Evolutionary conservation across 2,888 invertebrate species (phyloP).

Genomic region (Thereva unica): DNA sequence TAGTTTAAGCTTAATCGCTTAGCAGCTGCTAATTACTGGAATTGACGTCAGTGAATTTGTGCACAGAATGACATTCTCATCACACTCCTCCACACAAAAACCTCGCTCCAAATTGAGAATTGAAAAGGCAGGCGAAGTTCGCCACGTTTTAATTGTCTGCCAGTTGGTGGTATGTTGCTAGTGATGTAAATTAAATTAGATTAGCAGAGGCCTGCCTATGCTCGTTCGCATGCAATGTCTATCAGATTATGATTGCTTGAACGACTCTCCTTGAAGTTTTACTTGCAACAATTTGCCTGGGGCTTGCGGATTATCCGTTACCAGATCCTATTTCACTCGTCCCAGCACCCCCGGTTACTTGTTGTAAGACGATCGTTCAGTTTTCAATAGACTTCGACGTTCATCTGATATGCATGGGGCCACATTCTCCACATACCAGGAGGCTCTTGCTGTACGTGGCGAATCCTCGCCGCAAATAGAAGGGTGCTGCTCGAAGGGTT

Average conservation of each 20-base stretch:
- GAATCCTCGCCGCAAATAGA: slow-evolving; percentile 27
- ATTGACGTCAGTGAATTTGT: too few species aligned
- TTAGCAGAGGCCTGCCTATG: not conserved
- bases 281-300: too few species aligned
- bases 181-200: slow-evolving; percentile 17
- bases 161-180: not conserved
- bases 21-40: slow-evolving; percentile 6
- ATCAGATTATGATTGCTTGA: too few species aligned
- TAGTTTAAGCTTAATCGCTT: slow-evolving; percentile 18
- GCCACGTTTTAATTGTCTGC: too few species aligned
- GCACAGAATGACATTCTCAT: too few species aligned
- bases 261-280: too few species aligned
- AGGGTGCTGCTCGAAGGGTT: slow-evolving; percentile 31
- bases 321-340: too few species aligned
- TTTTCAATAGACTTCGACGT: slow-evolving; percentile 24
- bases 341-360: not conserved
- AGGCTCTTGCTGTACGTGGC: slow-evolving; percentile 26
- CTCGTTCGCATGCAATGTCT: too few species aligned
- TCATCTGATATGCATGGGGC: slow-evolving; percentile 32
- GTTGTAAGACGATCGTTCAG: slow-evolving; percentile 12
- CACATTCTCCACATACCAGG: slow-evolving; percentile 28
- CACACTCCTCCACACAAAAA: too few species aligned
- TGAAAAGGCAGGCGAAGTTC: too few species aligned
- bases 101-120: too few species aligned
- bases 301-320: too few species aligned